Percentiles rank a stretch among this genome's conserved stretches.
These are phyloP conservation scores for Apis dorsata DNA, from an alignment of 1,140 invertebrate genomes.

Conservation along the genomic window DNA sequence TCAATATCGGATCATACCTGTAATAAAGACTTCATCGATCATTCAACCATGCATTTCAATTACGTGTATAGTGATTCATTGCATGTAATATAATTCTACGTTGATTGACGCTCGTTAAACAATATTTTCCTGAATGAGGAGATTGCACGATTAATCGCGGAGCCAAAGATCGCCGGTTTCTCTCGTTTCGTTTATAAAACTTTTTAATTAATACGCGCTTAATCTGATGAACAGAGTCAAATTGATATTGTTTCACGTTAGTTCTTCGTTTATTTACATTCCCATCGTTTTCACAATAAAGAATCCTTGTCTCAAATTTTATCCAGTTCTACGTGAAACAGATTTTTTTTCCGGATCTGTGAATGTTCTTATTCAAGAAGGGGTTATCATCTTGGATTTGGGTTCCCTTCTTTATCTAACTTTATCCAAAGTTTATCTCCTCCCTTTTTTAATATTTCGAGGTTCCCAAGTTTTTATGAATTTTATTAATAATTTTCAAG, in stretches of 20 bases:
- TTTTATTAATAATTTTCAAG: background rate
- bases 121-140: constrained; percentile 5
- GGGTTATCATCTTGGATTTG: background rate
- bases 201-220: background rate
- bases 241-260: background rate
- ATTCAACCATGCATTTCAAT: background rate
- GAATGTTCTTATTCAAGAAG: background rate
- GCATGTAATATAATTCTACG: background rate
- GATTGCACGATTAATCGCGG: background rate
- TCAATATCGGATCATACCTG: too few relatives aligned
- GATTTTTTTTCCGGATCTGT: background rate
- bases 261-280: constrained; percentile 11
- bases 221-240: background rate
- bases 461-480: background rate
- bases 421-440: background rate
- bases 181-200: background rate
- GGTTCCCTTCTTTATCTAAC: background rate
- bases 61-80: background rate
- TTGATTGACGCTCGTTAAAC: constrained; percentile 13
- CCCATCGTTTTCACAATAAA: too few relatives aligned
- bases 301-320: background rate
- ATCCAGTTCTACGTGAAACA: background rate
- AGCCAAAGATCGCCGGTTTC: background rate
- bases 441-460: background rate
- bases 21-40: background rate